Evolutionary conservation across 2,113 vertebrate species (phyloP).

Genomic region (Nannospalax galili): DNA sequence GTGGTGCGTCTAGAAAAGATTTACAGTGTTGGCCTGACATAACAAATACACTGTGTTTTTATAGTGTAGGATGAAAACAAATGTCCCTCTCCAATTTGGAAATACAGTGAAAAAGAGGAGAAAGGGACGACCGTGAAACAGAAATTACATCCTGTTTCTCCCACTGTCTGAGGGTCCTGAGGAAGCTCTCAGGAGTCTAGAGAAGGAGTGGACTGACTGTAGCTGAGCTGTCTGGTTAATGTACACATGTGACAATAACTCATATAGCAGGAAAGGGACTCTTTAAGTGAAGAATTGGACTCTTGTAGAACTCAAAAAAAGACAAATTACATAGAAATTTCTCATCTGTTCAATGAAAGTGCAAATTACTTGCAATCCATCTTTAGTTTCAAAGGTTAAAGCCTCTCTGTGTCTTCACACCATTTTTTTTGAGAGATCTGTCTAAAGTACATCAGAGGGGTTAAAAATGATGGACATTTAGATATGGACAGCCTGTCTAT

Average conservation of each 20-base stretch:
- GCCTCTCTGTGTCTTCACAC: no score
- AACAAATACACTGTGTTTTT: background rate
- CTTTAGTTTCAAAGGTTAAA: slow-evolving; percentile 16
- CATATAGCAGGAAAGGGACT: background rate
- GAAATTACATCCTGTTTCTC: background rate
- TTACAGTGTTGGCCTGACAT: background rate
- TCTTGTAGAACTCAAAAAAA: background rate
- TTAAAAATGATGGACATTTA: background rate
- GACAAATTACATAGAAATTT: no score
- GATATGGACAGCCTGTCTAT: background rate
- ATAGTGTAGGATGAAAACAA: background rate
- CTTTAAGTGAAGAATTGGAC: background rate
- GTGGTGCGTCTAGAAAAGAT: background rate
- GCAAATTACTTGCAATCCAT: background rate
- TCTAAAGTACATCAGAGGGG: background rate
- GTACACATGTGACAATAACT: background rate
- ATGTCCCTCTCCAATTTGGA: background rate
- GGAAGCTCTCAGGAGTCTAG: no score
- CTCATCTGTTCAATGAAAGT: no score
- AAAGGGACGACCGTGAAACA: background rate
- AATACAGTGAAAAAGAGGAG: background rate
- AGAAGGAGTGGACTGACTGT: background rate
- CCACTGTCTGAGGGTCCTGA: background rate
- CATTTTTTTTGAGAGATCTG: background rate
- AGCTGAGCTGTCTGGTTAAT: background rate